Base-by-base conservation (phyloP, 2,888 invertebrate species). In the Cylindroiulus punctatus region DNA sequence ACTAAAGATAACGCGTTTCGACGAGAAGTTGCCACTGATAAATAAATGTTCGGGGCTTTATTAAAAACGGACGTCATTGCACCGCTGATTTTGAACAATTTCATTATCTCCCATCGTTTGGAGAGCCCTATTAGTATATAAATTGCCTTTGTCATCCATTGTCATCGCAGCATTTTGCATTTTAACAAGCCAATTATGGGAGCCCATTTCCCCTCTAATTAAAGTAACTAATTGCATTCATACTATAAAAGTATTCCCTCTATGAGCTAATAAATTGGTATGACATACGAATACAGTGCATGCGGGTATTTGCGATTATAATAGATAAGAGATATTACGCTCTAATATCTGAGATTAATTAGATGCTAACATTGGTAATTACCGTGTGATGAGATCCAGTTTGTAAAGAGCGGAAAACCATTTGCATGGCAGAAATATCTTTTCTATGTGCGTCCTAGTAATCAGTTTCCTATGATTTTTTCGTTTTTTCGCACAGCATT, bases 401-500 rank as follows among this genome's bases (percentile, higher is more conserved):
- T 52, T 52, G 19, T 52, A n/a, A 52, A 52, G 52, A 52, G n/a
- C 19, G 52, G n/a, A 52, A 52, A 52, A 19, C 19, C 52, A 5
- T 52, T 52, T 52, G 19, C n/a, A 52, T 52, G 5, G 52, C n/a
- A 52, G 52, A 52, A 52, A 52, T 52, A 52, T 52, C n/a, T 19
- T 19, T n/a, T 52, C 3, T 36, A 19, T 52, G n/a, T 19, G 52
- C 17, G 52, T 19, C 7, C 52, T 17, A 52, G 52, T 52, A 52
- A 52, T 52, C 19, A n/a, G 19, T 52, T 52, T 52, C 42, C 26
- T 44, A 32, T 84, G 84, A 44, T 19, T 40, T 84, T 84, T 40
- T 40, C n/a, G 57, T 85, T 57, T 30, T 22, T 19, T 32, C 19
- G 92, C 92, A 87, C 91, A 93, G 93, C 93, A 87, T 89, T 93